phyloP scores from a whole-genome alignment of 2,888 invertebrate genomes.

The Tubulanus polymorphus region DNA sequence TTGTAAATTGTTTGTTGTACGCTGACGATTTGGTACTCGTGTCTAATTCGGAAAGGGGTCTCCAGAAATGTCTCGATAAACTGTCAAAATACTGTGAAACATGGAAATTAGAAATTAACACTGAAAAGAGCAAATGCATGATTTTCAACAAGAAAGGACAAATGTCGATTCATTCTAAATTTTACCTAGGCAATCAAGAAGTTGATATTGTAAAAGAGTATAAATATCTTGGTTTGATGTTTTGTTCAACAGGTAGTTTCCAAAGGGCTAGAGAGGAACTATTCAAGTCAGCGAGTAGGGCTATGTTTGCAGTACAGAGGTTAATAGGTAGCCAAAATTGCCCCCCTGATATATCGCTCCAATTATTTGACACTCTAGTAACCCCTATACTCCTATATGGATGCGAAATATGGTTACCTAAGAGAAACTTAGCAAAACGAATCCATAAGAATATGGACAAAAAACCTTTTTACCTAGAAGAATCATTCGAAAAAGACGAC shows the following conservation, averaged over 20 bases:
- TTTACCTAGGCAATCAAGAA: not conserved
- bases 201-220: not conserved
- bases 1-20: not conserved
- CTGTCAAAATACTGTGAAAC: not conserved
- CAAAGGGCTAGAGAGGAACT: not conserved
- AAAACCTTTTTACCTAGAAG: too few species aligned
- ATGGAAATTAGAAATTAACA: not conserved
- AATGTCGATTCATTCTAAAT: not conserved
- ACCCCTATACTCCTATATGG: too few species aligned
- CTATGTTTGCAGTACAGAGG: constrained; percentile 55
- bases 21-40: not conserved
- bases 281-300: not conserved
- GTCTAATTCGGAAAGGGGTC: not conserved
- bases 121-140: not conserved
- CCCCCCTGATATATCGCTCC: too few species aligned
- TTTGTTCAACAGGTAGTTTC: not conserved
- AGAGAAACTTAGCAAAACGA: too few species aligned
- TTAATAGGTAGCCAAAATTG: not conserved
- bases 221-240: not conserved
- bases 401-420: too few species aligned
- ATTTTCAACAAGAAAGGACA: not conserved
- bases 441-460: too few species aligned
- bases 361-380: too few species aligned
- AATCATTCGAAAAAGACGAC: too few species aligned
- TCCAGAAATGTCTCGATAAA: not conserved